Conservation (phyloP, 2,113 vertebrate genomes). For the Sisor rabdophorus region DNA sequence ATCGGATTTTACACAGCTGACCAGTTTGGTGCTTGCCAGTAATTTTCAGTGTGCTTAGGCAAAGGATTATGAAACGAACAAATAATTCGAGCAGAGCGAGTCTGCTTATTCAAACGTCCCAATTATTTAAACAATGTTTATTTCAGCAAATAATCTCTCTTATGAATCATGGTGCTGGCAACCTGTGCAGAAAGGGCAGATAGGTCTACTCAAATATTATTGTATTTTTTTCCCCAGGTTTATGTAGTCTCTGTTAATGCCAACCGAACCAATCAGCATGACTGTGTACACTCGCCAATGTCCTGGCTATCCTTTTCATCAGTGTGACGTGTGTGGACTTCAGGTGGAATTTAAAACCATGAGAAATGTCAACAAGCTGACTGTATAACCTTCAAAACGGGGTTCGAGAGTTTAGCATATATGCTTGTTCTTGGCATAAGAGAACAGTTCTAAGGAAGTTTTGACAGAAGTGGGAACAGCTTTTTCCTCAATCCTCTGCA, state of each 20-base stretch:
- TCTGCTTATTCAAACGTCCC: constrained; percentile 67
- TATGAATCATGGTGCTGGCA: constrained; percentile 66
- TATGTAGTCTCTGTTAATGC: constrained; percentile 68
- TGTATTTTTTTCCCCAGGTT: constrained; percentile 64
- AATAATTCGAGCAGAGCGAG: constrained; percentile 74
- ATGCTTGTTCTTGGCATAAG: not conserved
- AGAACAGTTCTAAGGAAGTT: not conserved
- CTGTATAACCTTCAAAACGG: constrained; percentile 46
- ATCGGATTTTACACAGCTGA: constrained; percentile 78
- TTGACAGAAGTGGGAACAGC: not conserved
- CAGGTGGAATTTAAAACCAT: constrained; percentile 46
- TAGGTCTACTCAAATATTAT: constrained; percentile 68
- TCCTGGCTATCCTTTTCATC: constrained; percentile 27
- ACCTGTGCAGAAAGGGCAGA: constrained; percentile 53
- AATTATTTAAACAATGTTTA: constrained; percentile 75
- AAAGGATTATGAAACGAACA: constrained; percentile 74
- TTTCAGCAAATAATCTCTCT: constrained; percentile 75
- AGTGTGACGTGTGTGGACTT: constrained; percentile 45
- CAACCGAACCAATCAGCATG: constrained; percentile 71
- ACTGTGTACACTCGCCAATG: constrained; percentile 62
- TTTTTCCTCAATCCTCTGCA: too few relatives aligned
- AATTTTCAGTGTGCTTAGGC: constrained; percentile 76
- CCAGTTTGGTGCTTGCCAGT: constrained; percentile 78
- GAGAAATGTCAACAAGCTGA: constrained; percentile 41
- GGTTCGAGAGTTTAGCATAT: constrained; percentile 1